phyloP scores from a whole-genome alignment of 2,797 vertebrate genomes.

The Coendou prehensilis region DNA sequence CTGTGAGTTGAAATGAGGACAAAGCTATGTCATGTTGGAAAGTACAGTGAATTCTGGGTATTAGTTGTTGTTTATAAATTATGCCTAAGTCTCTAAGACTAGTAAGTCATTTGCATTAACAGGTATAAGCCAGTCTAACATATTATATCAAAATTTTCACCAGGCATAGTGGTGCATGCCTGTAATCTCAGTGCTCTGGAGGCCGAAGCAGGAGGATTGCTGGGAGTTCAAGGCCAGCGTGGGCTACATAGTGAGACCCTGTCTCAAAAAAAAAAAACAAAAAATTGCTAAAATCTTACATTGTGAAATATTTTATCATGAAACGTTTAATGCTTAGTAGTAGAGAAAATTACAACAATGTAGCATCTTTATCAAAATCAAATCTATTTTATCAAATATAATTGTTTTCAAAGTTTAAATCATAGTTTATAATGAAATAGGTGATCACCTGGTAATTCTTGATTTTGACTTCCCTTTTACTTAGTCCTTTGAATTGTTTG shows the following conservation, averaged over 20 bases:
- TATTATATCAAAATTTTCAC: neutral
- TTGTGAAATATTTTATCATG: neutral
- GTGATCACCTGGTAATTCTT: neutral
- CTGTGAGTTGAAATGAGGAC: neutral
- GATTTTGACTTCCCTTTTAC: neutral
- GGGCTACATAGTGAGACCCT: neutral
- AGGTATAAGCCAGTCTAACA: neutral
- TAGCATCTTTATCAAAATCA: constrained; percentile 6
- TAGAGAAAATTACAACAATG: neutral
- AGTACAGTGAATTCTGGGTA: neutral
- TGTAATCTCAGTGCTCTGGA: neutral
- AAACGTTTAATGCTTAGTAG: neutral
- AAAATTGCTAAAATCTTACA: neutral
- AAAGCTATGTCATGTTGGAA: neutral
- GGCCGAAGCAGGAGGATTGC: neutral
- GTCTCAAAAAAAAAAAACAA: neutral
- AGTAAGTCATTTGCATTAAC: neutral
- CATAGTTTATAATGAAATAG: constrained; percentile 1
- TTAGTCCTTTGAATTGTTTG: constrained; percentile 20
- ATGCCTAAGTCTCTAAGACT: neutral
- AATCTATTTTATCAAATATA: neutral
- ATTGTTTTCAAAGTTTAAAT: neutral
- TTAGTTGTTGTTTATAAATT: neutral
- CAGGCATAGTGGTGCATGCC: neutral
- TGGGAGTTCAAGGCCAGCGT: neutral